Evolutionary conservation across 2,113 vertebrate species (phyloP), one percentile per base, ranked within the genome.

Genomic region (Chaetodon trifascialis): DNA sequence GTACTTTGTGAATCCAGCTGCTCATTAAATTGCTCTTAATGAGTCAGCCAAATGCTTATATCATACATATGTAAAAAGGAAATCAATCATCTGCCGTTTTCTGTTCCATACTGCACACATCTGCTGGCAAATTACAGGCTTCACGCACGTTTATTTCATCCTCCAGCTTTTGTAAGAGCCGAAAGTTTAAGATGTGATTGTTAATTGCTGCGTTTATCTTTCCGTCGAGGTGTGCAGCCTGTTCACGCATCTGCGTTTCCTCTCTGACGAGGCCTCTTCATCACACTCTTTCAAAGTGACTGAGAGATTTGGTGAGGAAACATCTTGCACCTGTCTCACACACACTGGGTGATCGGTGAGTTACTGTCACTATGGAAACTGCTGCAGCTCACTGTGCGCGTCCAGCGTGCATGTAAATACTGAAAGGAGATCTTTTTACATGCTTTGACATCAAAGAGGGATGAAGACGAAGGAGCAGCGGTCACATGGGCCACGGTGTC

Each of bases 321-420:
- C 74, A 15, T 55, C 55, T 65, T 6, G 23, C 79, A 85, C 72
- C 56, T 52, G 85, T 71, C 23, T 19, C 8, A 67, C 64, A 6
- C 17, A 21, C 19, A 0, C 58, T 12, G 25, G 55, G 3, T 77
- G 67, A 62, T 25, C 56, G 79, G 42, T 47, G 62, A 34, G 51
- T 36, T 66, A 11, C 65, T 4, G 76, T 88, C 51, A 14, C 79
- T 11, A 54, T 52, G 62, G 76, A 4, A 78, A 81, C 82, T 6
- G 10, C 23, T 25, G 68, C 74, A 19, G 59, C 34, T 34, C 15
- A 34, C 46, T 71, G 73, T 54, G 16, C 63, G 68, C 46, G 23
- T 11, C 58, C 30, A 59, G 49, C 15, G 49, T 34, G 49, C 36
- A 19, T 34, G 47, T 63, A 47, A 73, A 30, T 44, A 60, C 59